Evolutionary conservation across 1,140 invertebrate species (phyloP).

Genomic region (Tetramorium simillimum): DNA sequence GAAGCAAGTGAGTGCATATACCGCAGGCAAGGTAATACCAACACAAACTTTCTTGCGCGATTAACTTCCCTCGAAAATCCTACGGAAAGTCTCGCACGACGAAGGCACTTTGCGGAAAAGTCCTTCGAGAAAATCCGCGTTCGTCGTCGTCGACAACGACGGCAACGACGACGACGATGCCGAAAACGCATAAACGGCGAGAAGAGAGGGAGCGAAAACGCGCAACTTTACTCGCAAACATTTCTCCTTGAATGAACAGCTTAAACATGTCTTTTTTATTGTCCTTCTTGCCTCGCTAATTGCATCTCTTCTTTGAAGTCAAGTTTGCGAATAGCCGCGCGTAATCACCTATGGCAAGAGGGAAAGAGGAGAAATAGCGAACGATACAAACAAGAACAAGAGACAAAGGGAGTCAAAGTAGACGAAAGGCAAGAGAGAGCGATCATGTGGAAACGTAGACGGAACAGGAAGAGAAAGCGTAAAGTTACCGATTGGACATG

Average conservation of each 20-base stretch:
- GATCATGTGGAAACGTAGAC: background rate
- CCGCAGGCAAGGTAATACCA: conserved; percentile 31
- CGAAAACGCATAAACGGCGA: conserved; percentile 12
- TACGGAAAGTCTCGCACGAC: conserved; percentile 28
- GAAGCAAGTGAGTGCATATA: conserved; percentile 34
- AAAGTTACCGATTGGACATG: conserved; percentile 66
- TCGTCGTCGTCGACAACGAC: background rate
- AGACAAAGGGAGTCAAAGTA: conserved; percentile 13
- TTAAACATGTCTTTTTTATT: conserved; percentile 40
- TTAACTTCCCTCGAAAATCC: conserved; percentile 58
- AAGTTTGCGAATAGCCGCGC: conserved; percentile 66
- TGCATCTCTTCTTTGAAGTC: conserved; percentile 69
- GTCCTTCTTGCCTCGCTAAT: conserved; percentile 65
- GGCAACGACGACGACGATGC: background rate
- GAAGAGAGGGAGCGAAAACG: background rate
- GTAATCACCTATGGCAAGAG: conserved; percentile 39
- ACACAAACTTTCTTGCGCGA: conserved; percentile 57
- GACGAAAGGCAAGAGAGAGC: background rate
- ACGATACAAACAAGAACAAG: background rate
- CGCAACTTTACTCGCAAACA: conserved; percentile 32
- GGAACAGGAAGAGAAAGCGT: conserved; percentile 22
- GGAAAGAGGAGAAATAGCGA: conserved; percentile 19
- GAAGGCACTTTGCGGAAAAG: conserved; percentile 49
- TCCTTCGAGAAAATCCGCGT: conserved; percentile 52
- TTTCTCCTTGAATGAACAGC: conserved; percentile 40